These are phyloP conservation scores for Aeoliscus strigatus DNA, from an alignment of 2,797 vertebrate genomes.

Conservation along the genomic window DNA sequence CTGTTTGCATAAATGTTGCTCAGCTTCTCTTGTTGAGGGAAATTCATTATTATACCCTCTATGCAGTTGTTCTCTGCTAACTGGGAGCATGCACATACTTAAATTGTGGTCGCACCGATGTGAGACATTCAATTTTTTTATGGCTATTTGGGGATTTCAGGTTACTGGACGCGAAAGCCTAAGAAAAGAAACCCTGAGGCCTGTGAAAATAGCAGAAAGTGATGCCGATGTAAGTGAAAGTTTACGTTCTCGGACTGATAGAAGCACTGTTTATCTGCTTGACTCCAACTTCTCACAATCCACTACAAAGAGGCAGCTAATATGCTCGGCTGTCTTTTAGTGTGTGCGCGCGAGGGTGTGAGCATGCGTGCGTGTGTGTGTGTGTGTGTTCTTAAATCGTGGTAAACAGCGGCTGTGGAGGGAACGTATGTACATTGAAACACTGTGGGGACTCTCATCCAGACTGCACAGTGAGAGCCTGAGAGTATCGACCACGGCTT, in stretches of 20 bases:
- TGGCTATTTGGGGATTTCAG: slow-evolving; percentile 69
- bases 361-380: too few relatives aligned
- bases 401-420: slow-evolving; percentile 66
- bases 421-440: slow-evolving; percentile 58
- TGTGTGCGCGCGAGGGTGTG: too few relatives aligned
- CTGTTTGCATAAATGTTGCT: too few relatives aligned
- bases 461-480: slow-evolving; percentile 59
- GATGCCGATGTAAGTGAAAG: slow-evolving; percentile 90
- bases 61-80: slow-evolving; percentile 10
- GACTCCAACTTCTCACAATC: slow-evolving; percentile 50
- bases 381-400: slow-evolving; percentile 56
- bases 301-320: slow-evolving; percentile 52
- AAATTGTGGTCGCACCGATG: slow-evolving; percentile 2
- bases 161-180: slow-evolving; percentile 86
- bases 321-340: slow-evolving; percentile 46
- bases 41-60: too few relatives aligned
- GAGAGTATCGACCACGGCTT: slow-evolving; percentile 69
- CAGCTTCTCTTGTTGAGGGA: too few relatives aligned
- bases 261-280: slow-evolving; percentile 32
- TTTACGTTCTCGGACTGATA: slow-evolving; percentile 34
- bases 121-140: slow-evolving; percentile 34
- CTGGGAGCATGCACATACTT: slow-evolving; percentile 3
- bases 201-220: slow-evolving; percentile 95
- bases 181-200: slow-evolving; percentile 83
- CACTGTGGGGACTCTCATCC: slow-evolving; percentile 67